Evolutionary conservation across 2,888 invertebrate genomes (phyloP).

Genomic region (Drosophila nigricruria): DNA sequence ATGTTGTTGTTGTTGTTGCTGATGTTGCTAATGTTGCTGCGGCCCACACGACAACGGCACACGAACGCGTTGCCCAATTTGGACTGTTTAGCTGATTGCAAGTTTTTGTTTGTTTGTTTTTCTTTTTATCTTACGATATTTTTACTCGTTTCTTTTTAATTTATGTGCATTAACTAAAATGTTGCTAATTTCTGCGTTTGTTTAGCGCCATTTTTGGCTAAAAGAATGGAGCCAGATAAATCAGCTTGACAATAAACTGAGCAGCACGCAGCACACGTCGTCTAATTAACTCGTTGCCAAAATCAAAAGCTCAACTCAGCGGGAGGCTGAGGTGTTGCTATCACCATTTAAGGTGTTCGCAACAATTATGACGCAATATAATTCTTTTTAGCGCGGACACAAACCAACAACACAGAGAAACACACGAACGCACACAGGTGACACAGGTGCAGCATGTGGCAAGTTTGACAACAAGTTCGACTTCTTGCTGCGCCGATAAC

Average conservation of each 20-base stretch:
- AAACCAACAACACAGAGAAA: background rate
- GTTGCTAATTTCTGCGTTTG: slow-evolving; percentile 72
- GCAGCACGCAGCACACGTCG: slow-evolving; percentile 55
- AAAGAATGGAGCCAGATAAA: slow-evolving; percentile 47
- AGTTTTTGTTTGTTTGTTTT: slow-evolving; percentile 27
- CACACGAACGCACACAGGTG: slow-evolving; percentile 38
- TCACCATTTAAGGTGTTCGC: slow-evolving; percentile 59
- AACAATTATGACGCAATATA: slow-evolving; percentile 23
- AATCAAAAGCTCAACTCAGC: slow-evolving; percentile 8
- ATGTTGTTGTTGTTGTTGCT: slow-evolving; percentile 31
- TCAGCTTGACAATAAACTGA: slow-evolving; percentile 28
- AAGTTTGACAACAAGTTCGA: slow-evolving; percentile 52
- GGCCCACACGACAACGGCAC: slow-evolving; percentile 62
- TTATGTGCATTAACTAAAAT: slow-evolving; percentile 78
- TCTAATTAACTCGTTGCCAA: slow-evolving; percentile 72
- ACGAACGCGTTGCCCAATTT: slow-evolving; percentile 73
- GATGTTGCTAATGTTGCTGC: slow-evolving; percentile 30
- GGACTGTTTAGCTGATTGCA: slow-evolving; percentile 55
- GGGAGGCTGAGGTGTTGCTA: slow-evolving; percentile 12
- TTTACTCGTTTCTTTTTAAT: slow-evolving; percentile 31
- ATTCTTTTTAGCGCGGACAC: slow-evolving; percentile 17
- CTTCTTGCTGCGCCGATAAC: slow-evolving; percentile 77
- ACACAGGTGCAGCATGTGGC: slow-evolving; percentile 57
- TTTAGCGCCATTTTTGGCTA: slow-evolving; percentile 62
- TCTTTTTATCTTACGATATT: slow-evolving; percentile 20